Conservation (phyloP, 2,888 invertebrate genomes). For the Caprella mutica region DNA sequence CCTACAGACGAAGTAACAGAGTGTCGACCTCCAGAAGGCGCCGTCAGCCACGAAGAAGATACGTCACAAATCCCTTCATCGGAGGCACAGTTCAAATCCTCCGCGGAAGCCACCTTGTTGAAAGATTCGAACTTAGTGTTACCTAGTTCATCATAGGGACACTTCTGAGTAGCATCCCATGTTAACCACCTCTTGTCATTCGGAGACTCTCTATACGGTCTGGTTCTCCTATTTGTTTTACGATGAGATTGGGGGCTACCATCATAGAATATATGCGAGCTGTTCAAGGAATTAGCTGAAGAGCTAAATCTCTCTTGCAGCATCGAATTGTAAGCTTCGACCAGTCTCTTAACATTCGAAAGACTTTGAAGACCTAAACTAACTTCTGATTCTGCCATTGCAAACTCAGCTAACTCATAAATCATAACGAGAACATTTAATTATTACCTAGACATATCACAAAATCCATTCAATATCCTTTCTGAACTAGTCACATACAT, state of each 20-base stretch:
- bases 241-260: background rate
- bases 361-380: too few relatives aligned
- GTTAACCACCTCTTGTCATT: slow-evolving; percentile 2
- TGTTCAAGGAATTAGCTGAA: slow-evolving; percentile 21
- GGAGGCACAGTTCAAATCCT: background rate
- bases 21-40: background rate
- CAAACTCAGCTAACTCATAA: too few relatives aligned
- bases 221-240: background rate
- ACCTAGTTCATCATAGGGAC: background rate
- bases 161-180: background rate
- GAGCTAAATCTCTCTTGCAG: background rate
- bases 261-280: slow-evolving; percentile 14
- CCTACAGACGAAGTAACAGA: slow-evolving; percentile 6
- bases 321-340: slow-evolving; percentile 4
- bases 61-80: background rate
- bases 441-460: too few relatives aligned
- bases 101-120: background rate
- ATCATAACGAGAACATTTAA: too few relatives aligned
- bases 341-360: too few relatives aligned
- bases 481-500: too few relatives aligned
- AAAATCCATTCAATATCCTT: too few relatives aligned
- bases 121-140: background rate
- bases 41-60: background rate
- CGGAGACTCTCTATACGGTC: slow-evolving; percentile 2
- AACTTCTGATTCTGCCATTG: too few relatives aligned